phyloP scores from a whole-genome alignment of 2,888 invertebrate species.

The Torymus tubicola region DNA sequence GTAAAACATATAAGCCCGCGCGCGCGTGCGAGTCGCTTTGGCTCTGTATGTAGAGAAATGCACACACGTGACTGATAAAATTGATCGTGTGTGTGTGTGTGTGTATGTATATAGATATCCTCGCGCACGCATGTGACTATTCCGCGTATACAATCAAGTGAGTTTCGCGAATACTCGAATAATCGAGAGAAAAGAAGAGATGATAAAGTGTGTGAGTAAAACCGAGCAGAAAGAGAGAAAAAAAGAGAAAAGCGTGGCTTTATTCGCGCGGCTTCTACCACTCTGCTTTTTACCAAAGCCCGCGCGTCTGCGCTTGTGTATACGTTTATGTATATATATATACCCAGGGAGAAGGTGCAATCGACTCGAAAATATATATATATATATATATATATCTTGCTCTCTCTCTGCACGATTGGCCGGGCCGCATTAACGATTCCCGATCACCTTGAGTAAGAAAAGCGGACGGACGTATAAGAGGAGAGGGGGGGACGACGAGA shows the following conservation, averaged over 20 bases:
- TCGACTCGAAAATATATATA: conserved; percentile 25
- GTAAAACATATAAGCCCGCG: conserved; percentile 27
- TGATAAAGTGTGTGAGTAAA: too few species aligned
- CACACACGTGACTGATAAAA: conserved; percentile 25
- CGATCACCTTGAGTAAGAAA: conserved; percentile 35
- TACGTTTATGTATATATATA: not conserved
- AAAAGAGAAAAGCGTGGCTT: too few species aligned
- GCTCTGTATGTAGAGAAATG: not conserved
- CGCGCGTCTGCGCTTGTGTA: too few species aligned
- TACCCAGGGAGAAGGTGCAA: not conserved
- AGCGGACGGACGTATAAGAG: not conserved
- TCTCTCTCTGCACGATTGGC: not conserved
- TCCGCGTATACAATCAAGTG: not conserved
- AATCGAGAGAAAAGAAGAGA: not conserved
- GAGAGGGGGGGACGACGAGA: not conserved
- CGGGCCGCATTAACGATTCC: conserved; percentile 32
- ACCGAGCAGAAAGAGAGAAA: too few species aligned
- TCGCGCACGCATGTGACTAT: not conserved
- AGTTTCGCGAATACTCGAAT: not conserved
- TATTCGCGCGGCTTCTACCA: too few species aligned
- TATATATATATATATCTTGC: not conserved
- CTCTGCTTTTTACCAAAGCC: too few species aligned
- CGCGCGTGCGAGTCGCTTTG: conserved; percentile 6
- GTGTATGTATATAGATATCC: too few species aligned
- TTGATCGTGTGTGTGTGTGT: not conserved